These are phyloP conservation scores for Lemur catta DNA, from an alignment of 2,797 vertebrate species.

Conservation along the genomic window DNA sequence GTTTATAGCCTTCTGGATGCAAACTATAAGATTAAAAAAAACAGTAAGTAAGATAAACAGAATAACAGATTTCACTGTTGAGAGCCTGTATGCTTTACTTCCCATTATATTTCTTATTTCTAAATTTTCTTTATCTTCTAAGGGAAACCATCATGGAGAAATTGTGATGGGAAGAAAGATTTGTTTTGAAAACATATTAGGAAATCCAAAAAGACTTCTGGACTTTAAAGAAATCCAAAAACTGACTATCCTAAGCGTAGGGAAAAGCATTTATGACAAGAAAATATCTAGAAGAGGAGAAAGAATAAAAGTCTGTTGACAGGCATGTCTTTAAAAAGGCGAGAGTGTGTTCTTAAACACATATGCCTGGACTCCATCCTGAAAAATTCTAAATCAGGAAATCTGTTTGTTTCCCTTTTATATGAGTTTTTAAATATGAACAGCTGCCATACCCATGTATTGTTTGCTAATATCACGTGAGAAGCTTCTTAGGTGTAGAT, in stretches of 20 bases:
- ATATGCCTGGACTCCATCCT: not conserved
- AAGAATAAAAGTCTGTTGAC: not conserved
- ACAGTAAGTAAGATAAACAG: not conserved
- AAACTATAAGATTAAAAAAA: not conserved
- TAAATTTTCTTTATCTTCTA: not conserved
- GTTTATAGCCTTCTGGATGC: not conserved
- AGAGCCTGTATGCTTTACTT: not conserved
- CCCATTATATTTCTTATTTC: not conserved
- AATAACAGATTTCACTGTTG: not conserved
- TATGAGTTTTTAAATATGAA: not conserved
- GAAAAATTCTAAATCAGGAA: not conserved
- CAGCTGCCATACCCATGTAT: not conserved
- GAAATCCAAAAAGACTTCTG: not conserved
- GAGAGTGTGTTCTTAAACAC: not conserved
- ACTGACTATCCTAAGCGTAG: not conserved
- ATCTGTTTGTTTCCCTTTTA: not conserved
- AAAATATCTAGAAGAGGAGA: not conserved
- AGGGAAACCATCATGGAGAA: not conserved
- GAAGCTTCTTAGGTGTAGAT: not conserved
- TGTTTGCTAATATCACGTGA: not conserved
- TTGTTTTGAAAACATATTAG: not conserved
- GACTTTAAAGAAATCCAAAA: not conserved
- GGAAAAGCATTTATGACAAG: not conserved
- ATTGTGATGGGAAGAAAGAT: slow-evolving; percentile 5
- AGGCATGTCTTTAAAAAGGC: not conserved